phyloP scores from a whole-genome alignment of 2,888 invertebrate species.

The Osmoderma eremita region DNA sequence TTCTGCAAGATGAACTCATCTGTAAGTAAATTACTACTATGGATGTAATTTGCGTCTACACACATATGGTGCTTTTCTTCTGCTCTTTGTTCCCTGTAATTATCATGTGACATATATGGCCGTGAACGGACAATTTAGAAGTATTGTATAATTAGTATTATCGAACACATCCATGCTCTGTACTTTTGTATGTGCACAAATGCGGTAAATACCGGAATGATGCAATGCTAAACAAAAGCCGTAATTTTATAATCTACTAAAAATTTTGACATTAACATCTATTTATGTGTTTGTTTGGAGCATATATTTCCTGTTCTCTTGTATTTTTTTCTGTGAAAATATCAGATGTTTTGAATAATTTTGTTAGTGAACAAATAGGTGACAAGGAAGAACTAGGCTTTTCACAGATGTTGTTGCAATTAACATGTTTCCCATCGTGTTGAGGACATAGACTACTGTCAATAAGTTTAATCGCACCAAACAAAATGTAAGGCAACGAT shows the following conservation, averaged over 20 bases:
- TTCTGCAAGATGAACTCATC: conserved; percentile 21
- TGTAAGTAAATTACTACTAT: conserved; percentile 4
- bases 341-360: no score
- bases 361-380: no score
- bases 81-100: conserved; percentile 23
- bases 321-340: no score
- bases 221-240: conserved; percentile 15
- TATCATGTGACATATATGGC: conserved; percentile 20
- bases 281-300: background rate
- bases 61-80: conserved; percentile 5
- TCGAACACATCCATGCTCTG: background rate
- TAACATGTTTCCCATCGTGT: no score
- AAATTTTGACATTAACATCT: conserved; percentile 8
- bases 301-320: conserved; percentile 6
- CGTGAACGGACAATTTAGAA: conserved; percentile 18
- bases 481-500: no score
- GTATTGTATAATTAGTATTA: conserved; percentile 22
- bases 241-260: conserved; percentile 26
- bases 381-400: no score
- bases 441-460: no score
- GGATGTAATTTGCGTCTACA: conserved; percentile 12
- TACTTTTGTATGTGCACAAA: background rate
- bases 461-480: no score
- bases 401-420: no score
- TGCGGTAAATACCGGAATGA: conserved; percentile 1